Evolutionary conservation across 2,797 vertebrate species (phyloP).

Genomic region (Mormyrops attenuatus): DNA sequence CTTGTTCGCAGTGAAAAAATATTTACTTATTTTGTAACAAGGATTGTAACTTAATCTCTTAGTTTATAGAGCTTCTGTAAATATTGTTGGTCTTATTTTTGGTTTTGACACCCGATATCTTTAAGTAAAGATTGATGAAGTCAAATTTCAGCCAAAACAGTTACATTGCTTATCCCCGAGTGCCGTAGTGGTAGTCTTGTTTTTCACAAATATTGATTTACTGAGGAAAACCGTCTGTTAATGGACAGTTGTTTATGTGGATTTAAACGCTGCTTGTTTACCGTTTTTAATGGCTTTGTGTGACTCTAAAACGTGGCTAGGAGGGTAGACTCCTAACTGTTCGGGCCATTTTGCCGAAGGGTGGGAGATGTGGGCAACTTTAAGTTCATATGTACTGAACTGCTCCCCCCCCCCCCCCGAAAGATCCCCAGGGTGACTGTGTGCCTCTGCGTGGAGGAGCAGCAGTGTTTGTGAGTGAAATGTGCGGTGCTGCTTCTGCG

Average conservation of each 20-base stretch:
- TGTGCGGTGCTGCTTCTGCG: background rate
- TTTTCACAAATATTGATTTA: slow-evolving; percentile 1
- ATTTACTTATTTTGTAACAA: background rate
- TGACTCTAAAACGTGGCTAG: background rate
- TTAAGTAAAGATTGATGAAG: background rate
- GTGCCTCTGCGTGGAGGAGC: background rate
- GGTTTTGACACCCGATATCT: background rate
- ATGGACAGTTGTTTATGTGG: background rate
- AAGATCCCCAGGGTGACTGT: background rate
- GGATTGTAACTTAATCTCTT: background rate
- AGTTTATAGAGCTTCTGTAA: background rate
- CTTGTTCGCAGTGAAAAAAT: background rate
- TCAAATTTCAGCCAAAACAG: background rate
- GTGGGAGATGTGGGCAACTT: background rate
- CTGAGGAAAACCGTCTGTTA: background rate
- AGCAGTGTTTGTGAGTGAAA: background rate
- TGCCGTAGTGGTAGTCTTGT: background rate
- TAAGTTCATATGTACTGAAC: background rate
- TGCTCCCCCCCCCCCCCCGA: background rate
- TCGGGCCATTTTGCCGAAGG: background rate
- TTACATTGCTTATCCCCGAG: background rate
- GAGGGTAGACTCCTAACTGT: background rate
- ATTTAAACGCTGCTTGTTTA: background rate
- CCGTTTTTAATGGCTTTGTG: background rate
- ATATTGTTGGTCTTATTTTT: background rate